A percentile compares a stretch with the other conserved stretches of the same genome.
Conservation (phyloP, 2,797 vertebrate species). For the Denticeps clupeoides region DNA sequence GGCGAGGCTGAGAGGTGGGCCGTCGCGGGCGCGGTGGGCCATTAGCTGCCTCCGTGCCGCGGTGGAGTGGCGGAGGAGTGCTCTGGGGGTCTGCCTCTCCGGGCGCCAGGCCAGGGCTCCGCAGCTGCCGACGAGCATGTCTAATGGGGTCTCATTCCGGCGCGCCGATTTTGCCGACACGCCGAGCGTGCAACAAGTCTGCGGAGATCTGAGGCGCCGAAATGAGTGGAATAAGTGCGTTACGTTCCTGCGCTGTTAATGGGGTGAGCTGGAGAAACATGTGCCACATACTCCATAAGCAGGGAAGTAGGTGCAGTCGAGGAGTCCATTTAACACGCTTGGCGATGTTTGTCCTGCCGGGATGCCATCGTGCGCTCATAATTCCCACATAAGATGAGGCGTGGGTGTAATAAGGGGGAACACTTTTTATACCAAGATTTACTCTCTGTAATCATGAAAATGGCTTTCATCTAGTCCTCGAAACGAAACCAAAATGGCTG, state of each 20-base stretch:
- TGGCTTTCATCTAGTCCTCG: conserved; percentile 20
- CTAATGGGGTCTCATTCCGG: conserved; percentile 4
- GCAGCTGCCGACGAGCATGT: conserved; percentile 6
- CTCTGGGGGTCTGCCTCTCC: not conserved
- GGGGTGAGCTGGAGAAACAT: too few relatives aligned
- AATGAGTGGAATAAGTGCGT: too few relatives aligned
- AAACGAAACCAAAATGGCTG: conserved; percentile 10
- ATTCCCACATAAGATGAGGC: conserved; percentile 19
- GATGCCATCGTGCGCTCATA: conserved; percentile 5
- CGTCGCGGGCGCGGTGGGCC: not conserved
- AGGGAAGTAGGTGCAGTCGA: too few relatives aligned
- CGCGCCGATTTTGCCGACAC: not conserved
- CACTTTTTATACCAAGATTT: conserved; percentile 21
- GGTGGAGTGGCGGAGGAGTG: not conserved
- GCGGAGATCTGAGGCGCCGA: too few relatives aligned
- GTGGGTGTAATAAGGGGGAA: conserved; percentile 17
- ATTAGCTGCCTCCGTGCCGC: not conserved
- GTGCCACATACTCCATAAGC: too few relatives aligned
- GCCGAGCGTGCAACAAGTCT: not conserved
- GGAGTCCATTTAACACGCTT: conserved; percentile 24
- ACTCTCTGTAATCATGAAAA: conserved; percentile 24
- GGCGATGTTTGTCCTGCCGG: not conserved
- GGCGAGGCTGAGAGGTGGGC: not conserved
- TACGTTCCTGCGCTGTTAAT: too few relatives aligned
- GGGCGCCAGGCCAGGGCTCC: conserved; percentile 4